phyloP scores from a whole-genome alignment of 2,888 invertebrate species.

The Torymus auratus region DNA sequence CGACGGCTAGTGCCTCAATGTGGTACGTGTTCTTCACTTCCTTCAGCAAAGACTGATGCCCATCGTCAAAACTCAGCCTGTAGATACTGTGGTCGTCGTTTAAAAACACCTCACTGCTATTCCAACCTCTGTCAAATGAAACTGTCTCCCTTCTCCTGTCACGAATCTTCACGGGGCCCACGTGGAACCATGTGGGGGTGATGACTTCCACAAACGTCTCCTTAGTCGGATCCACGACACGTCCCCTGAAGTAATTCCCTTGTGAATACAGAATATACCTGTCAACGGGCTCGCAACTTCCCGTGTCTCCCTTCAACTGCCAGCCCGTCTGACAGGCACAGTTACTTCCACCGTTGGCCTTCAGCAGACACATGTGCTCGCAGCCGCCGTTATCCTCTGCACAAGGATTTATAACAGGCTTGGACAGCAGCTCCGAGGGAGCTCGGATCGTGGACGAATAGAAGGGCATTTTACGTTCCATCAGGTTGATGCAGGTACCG shows the following conservation, averaged over 20 bases:
- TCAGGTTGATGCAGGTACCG: neutral
- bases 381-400: neutral
- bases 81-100: no score
- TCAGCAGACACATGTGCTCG: slow-evolving; percentile 14
- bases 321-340: slow-evolving; percentile 24
- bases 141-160: no score
- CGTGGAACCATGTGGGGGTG: no score
- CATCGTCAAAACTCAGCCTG: no score
- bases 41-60: no score
- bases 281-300: slow-evolving; percentile 1
- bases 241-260: slow-evolving; percentile 10
- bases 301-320: neutral
- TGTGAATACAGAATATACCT: slow-evolving; percentile 10
- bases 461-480: neutral
- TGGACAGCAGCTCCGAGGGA: neutral
- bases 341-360: neutral
- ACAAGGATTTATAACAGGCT: neutral
- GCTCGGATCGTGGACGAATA: no score
- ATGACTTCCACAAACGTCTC: neutral
- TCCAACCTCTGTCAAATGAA: no score
- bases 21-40: no score
- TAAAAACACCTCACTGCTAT: no score
- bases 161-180: no score
- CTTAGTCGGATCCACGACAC: neutral
- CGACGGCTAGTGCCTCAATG: no score